phyloP scores from a whole-genome alignment of 2,797 vertebrate genomes.

The Rhynchonycteris naso region DNA sequence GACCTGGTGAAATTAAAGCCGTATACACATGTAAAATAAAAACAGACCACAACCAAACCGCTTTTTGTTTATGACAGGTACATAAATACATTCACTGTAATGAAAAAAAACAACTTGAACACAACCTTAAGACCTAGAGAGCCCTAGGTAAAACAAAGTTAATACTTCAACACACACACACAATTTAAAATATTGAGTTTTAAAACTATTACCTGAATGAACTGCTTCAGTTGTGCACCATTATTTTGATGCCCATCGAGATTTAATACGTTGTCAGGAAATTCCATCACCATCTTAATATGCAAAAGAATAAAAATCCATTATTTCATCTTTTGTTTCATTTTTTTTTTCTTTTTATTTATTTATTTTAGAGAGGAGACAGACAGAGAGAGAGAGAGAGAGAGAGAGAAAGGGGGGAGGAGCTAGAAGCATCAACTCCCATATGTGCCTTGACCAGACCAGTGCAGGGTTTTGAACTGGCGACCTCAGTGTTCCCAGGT shows the following conservation, averaged over 20 bases:
- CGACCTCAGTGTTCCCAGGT: too few relatives aligned
- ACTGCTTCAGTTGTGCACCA: slow-evolving; percentile 92
- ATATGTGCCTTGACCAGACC: too few relatives aligned
- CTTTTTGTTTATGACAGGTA: slow-evolving; percentile 8
- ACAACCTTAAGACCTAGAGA: slow-evolving; percentile 40
- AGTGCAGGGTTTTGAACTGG: too few relatives aligned
- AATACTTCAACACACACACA: not conserved
- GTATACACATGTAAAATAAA: slow-evolving; percentile 6
- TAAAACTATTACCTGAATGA: slow-evolving; percentile 91
- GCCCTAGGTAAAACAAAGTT: slow-evolving; percentile 38
- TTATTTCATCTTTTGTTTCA: slow-evolving; percentile 53
- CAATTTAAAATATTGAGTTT: slow-evolving; percentile 48
- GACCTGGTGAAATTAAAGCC: slow-evolving; percentile 9
- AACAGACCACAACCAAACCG: not conserved
- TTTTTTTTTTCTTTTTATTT: too few relatives aligned
- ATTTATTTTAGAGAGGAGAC: too few relatives aligned
- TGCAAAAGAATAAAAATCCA: slow-evolving; percentile 39
- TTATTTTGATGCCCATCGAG: slow-evolving; percentile 92
- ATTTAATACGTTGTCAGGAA: slow-evolving; percentile 93
- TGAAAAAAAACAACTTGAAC: slow-evolving; percentile 50
- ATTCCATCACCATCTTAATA: slow-evolving; percentile 98
- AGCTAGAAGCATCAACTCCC: too few relatives aligned
- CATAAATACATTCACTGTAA: not conserved
- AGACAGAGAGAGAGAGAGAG: too few relatives aligned
- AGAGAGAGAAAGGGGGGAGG: too few relatives aligned